Conservation (phyloP, 1,140 invertebrate genomes). For the Drosophila grimshawi region DNA sequence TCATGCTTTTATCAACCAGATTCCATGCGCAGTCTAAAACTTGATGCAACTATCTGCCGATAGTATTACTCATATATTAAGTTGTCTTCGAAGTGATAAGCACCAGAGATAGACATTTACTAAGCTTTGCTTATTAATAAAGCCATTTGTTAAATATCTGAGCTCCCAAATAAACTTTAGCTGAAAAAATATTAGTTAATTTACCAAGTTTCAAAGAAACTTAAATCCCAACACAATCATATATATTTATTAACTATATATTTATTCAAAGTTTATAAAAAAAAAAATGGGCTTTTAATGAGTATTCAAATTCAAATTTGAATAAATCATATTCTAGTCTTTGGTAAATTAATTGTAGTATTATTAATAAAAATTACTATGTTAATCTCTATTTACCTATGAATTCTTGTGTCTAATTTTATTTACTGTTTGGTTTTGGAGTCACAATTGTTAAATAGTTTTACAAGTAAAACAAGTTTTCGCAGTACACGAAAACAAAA, state of each 20-base stretch:
- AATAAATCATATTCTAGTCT: too few species aligned
- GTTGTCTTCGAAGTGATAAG: constrained; percentile 17
- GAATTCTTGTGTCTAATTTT: not conserved
- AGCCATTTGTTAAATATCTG: too few species aligned
- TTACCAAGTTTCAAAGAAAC: too few species aligned
- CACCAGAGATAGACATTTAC: not conserved
- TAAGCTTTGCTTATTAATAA: not conserved
- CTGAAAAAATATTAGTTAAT: too few species aligned
- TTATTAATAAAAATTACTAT: not conserved
- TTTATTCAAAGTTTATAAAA: too few species aligned
- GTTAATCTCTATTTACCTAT: not conserved
- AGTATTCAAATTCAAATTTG: too few species aligned
- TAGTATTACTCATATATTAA: constrained; percentile 12
- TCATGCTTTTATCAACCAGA: not conserved
- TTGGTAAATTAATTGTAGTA: not conserved
- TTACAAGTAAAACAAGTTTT: constrained; percentile 78
- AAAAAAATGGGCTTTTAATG: not conserved
- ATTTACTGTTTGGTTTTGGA: constrained; percentile 41
- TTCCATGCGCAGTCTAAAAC: not conserved
- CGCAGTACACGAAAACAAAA: constrained; percentile 64
- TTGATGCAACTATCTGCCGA: constrained; percentile 17
- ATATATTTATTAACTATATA: too few species aligned
- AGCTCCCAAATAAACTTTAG: too few species aligned
- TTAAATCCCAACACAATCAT: too few species aligned
- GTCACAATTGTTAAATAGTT: constrained; percentile 74